These are phyloP conservation scores for Dromas ardeola DNA, from an alignment of 2,113 vertebrate species.

Conservation along the genomic window DNA sequence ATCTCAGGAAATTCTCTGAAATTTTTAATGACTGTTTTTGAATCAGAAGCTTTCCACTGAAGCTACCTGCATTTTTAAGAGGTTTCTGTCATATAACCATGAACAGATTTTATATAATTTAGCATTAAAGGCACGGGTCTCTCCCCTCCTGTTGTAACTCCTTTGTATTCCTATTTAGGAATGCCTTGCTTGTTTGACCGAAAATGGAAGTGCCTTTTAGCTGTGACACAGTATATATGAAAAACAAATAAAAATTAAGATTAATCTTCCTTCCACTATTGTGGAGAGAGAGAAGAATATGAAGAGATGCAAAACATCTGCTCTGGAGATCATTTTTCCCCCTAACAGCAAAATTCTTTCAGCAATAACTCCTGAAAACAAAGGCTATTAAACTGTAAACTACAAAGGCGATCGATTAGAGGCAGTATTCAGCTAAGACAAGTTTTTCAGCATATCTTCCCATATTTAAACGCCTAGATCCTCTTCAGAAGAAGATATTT, in stretches of 20 bases:
- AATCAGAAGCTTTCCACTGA: background rate
- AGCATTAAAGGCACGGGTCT: conserved; percentile 35
- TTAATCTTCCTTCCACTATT: conserved; percentile 66
- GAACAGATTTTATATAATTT: background rate
- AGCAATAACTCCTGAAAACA: conserved; percentile 55
- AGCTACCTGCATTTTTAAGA: conserved; percentile 23
- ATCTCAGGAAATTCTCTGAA: background rate
- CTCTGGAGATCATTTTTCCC: conserved; percentile 58
- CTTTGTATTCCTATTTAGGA: conserved; percentile 76
- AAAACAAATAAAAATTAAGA: conserved; percentile 73
- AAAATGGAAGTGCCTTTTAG: conserved; percentile 73
- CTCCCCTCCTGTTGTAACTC: conserved; percentile 46
- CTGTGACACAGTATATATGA: conserved; percentile 69
- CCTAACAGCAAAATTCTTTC: conserved; percentile 60
- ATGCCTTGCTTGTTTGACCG: conserved; percentile 72
- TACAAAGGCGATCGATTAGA: conserved; percentile 51
- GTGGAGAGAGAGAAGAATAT: conserved; percentile 52
- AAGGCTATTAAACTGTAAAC: conserved; percentile 54
- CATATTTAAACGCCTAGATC: background rate
- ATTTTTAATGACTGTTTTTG: background rate
- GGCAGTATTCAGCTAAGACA: conserved; percentile 28
- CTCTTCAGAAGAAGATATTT: background rate
- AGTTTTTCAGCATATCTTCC: conserved; percentile 43
- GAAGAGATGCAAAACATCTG: conserved; percentile 50
- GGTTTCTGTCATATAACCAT: background rate